Percentiles rank a stretch among this genome's conserved stretches.
These are phyloP conservation scores for Acleris laterana DNA, from an alignment of 2,888 invertebrate genomes.

Conservation along the genomic window DNA sequence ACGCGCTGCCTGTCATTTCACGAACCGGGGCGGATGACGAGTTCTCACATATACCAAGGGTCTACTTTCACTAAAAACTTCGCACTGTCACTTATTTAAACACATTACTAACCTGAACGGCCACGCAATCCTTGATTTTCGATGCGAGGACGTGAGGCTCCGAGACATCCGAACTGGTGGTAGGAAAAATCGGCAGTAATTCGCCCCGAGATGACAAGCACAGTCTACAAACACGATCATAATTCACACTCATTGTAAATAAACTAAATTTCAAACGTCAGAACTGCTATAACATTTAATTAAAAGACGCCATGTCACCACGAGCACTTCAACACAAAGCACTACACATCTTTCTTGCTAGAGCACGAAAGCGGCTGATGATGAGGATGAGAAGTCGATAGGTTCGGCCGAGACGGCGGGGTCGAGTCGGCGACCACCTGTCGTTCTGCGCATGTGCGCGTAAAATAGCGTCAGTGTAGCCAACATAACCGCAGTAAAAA, in stretches of 20 bases:
- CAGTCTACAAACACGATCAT: constrained; percentile 85
- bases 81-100: constrained; percentile 62
- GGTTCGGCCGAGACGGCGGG: constrained; percentile 80
- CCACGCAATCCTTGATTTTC: constrained; percentile 87
- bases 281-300: constrained; percentile 69
- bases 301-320: constrained; percentile 83
- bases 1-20: constrained; percentile 80
- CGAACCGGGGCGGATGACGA: constrained; percentile 82
- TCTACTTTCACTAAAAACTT: constrained; percentile 82
- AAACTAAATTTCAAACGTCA: constrained; percentile 67
- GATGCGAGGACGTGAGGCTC: constrained; percentile 83
- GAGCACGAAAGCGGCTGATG: constrained; percentile 84
- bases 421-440: constrained; percentile 84
- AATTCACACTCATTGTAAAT: constrained; percentile 83
- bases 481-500: constrained; percentile 67
- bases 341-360: constrained; percentile 82
- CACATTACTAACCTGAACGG: constrained; percentile 86
- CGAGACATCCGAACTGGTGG: constrained; percentile 82
- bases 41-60: constrained; percentile 79
- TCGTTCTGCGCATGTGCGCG: constrained; percentile 85
- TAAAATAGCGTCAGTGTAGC: constrained; percentile 70
- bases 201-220: constrained; percentile 86
- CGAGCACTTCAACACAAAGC: constrained; percentile 83
- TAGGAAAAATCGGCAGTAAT: constrained; percentile 85
- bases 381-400: constrained; percentile 85